Evolutionary conservation across 2,888 invertebrate species (phyloP), one percentile per base, ranked within the genome.

Genomic region (Eretmocerus hayati): DNA sequence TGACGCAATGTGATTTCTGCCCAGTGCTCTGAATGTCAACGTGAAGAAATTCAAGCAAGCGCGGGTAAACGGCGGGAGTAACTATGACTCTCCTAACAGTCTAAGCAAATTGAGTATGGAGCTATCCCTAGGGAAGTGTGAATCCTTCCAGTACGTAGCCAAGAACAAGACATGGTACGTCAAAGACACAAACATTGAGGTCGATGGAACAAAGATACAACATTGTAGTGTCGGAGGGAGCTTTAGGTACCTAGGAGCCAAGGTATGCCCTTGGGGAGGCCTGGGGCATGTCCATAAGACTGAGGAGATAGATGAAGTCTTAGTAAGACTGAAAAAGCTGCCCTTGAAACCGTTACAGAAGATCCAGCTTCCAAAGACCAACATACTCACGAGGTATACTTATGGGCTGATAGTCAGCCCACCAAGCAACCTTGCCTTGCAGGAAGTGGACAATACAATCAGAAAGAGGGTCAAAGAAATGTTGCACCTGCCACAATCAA

Each of bases 1-100:
- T 76, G 75, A 75, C 75, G 73, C 74, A 75, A 76, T 76, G 78
- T 81, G 80, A 81, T 80, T 81, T 80, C 79, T 79, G 77, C 79
- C 78, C 78, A 79, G 78, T 80, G 76, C 75, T 75, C 70, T 75
- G 62, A 65, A 65, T 80, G 79, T 80, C 77, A 80, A 80, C 71
- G 75, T 78, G 77, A 79, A 79, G 78, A 79, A 77, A 78, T 77
- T 77, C 75, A 76, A 76, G 66, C 69, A 79, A 78, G 77, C 77
- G 77, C 77, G 71, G 74, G 77, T 78, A 76, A 79, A 77, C 77
- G 75, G 76, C 74, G 74, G 77, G 73, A 69, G 74, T 74, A 74
- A 33, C 33, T 33, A 33, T 33, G 33, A 33, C 33, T 33, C 33
- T 33, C 33, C n/a, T n/a, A n/a, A n/a, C n/a, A n/a, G n/a, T n/a